These are phyloP conservation scores for Chinchilla lanigera DNA, from an alignment of 2,113 vertebrate genomes.

Conservation along the genomic window DNA sequence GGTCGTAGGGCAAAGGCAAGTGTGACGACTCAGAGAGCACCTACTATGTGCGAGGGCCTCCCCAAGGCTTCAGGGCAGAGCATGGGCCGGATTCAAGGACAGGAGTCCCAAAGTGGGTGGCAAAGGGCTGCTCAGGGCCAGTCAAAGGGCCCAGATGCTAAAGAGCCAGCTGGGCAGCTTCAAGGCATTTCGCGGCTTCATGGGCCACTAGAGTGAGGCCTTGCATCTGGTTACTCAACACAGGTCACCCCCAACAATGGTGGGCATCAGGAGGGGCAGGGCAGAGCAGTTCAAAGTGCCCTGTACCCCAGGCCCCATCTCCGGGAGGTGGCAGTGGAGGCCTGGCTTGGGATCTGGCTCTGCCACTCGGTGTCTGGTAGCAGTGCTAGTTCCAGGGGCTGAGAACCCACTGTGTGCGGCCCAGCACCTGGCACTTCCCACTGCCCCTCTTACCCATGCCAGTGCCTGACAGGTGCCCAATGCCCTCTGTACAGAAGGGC, in stretches of 20 bases:
- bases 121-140: background rate
- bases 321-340: background rate
- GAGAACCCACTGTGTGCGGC: background rate
- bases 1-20: background rate
- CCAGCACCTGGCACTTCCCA: background rate
- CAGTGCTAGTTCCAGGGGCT: background rate
- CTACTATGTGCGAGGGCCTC: constrained; percentile 35
- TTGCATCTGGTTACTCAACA: background rate
- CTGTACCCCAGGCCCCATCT: background rate
- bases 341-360: background rate
- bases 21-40: rapidly evolving
- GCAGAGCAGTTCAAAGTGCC: background rate
- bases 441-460: background rate
- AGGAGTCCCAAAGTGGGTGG: background rate
- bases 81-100: background rate
- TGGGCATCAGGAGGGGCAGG: background rate
- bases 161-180: background rate
- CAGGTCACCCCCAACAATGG: background rate
- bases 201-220: background rate
- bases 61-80: background rate
- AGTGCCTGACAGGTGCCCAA: background rate
- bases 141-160: background rate
- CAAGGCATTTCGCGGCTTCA: background rate
- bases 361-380: background rate
- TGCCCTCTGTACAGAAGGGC: background rate